Evolutionary conservation across 2,888 invertebrate species (phyloP).

Genomic region (Drosophila atripex): DNA sequence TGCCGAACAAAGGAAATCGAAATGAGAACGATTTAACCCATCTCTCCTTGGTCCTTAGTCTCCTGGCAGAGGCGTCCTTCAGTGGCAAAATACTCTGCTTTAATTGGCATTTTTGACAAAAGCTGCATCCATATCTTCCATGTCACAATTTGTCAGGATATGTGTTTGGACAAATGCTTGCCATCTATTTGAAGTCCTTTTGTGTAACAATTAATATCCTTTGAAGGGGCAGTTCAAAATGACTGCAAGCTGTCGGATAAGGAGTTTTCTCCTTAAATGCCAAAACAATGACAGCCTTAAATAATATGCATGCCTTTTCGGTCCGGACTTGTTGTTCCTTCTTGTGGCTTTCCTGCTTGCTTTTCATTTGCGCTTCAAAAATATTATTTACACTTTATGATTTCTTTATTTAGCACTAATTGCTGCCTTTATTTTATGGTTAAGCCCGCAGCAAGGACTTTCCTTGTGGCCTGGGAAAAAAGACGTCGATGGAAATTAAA

Average conservation of each 20-base stretch:
- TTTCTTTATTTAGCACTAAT: slow-evolving; percentile 75
- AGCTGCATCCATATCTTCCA: slow-evolving; percentile 33
- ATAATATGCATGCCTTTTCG: slow-evolving; percentile 48
- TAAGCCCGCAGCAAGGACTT: slow-evolving; percentile 14
- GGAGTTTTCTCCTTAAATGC: slow-evolving; percentile 52
- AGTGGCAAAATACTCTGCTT: slow-evolving; percentile 27
- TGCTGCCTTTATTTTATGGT: slow-evolving; percentile 54
- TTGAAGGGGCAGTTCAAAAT: slow-evolving; percentile 56
- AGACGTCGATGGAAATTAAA: slow-evolving; percentile 6
- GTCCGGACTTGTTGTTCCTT: slow-evolving; percentile 9
- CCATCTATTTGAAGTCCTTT: slow-evolving; percentile 54
- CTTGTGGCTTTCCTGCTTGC: slow-evolving; percentile 53
- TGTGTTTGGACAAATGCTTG: slow-evolving; percentile 20
- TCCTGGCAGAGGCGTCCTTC: slow-evolving; percentile 19
- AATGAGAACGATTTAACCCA: background rate
- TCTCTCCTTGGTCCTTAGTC: background rate
- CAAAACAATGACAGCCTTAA: slow-evolving; percentile 64
- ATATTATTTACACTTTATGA: slow-evolving; percentile 76
- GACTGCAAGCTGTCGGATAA: slow-evolving; percentile 55
- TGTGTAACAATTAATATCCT: slow-evolving; percentile 61
- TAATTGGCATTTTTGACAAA: slow-evolving; percentile 55
- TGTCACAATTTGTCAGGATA: slow-evolving; percentile 15
- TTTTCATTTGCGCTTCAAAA: slow-evolving; percentile 61
- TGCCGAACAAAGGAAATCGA: background rate
- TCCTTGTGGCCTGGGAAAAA: slow-evolving; percentile 10